Percentiles rank a stretch among this genome's conserved stretches.
Evolutionary conservation across 2,797 vertebrate species (phyloP).

Genomic region (Danio choprae): DNA sequence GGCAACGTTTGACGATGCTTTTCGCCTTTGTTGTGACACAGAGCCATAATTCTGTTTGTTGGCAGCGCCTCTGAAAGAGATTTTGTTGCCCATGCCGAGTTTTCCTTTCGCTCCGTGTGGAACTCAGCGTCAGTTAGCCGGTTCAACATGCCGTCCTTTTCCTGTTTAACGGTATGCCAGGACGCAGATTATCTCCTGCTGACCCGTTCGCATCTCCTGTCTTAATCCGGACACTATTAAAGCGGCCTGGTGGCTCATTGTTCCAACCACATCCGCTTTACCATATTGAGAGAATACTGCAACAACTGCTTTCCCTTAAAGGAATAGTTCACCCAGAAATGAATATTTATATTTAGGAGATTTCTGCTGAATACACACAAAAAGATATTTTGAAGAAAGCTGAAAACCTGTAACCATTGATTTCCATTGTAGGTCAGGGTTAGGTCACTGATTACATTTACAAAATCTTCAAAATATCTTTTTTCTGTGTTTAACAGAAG

Average conservation of each 20-base stretch:
- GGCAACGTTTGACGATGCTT: slow-evolving; percentile 18
- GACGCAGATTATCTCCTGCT: slow-evolving; percentile 58
- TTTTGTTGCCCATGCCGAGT: slow-evolving; percentile 74
- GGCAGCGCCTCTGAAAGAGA: slow-evolving; percentile 71
- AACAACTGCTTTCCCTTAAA: background rate
- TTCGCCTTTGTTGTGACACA: slow-evolving; percentile 56
- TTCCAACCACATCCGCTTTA: slow-evolving; percentile 29
- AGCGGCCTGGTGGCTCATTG: slow-evolving; percentile 39
- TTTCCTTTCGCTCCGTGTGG: slow-evolving; percentile 65
- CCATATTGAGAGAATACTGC: slow-evolving; percentile 2
- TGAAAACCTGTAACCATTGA: too few relatives aligned
- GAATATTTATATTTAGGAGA: too few relatives aligned
- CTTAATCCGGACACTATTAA: slow-evolving; percentile 58
- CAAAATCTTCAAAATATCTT: too few relatives aligned
- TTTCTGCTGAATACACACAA: too few relatives aligned
- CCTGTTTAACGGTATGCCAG: slow-evolving; percentile 74
- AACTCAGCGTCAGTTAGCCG: slow-evolving; percentile 71
- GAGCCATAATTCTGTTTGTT: slow-evolving; percentile 71
- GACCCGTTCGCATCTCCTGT: slow-evolving; percentile 32
- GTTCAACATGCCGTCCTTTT: slow-evolving; percentile 73
- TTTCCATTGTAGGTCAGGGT: too few relatives aligned
- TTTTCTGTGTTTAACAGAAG: too few relatives aligned
- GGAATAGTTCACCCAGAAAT: too few relatives aligned
- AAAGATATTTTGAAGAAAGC: too few relatives aligned
- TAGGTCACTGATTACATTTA: too few relatives aligned